These are phyloP conservation scores for Formicarius rufipectus DNA, from an alignment of 2,113 vertebrate species.

Conservation along the genomic window DNA sequence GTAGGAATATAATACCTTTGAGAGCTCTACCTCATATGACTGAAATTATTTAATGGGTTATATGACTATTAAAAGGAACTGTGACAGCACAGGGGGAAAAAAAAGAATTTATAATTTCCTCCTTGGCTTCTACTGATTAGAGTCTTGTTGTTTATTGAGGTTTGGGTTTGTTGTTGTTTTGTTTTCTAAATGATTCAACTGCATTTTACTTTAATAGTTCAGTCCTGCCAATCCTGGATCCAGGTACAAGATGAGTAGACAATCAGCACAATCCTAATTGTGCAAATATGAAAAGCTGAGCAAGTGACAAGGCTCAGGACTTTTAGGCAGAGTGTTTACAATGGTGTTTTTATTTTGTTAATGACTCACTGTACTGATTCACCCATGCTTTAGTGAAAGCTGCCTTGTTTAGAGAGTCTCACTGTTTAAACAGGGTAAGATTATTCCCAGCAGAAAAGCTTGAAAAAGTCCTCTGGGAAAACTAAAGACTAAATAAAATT, in stretches of 20 bases:
- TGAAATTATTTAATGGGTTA: neutral
- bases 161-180: neutral
- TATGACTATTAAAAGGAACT: neutral
- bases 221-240: neutral
- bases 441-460: neutral
- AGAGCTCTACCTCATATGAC: neutral
- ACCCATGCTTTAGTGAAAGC: conserved; percentile 3
- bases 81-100: neutral
- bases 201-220: neutral
- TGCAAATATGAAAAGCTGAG: neutral
- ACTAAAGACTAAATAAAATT: neutral
- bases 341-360: conserved; percentile 24
- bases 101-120: neutral
- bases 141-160: neutral
- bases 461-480: neutral
- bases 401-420: neutral
- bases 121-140: neutral
- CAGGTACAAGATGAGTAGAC: neutral
- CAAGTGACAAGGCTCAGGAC: neutral
- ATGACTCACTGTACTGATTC: conserved; percentile 2
- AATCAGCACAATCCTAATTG: neutral
- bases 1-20: neutral
- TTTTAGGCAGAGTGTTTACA: neutral
- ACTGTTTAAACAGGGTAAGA: neutral
- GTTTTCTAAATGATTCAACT: neutral